Evolutionary conservation across 2,113 vertebrate genomes (phyloP).

Genomic region (Lepus americanus): DNA sequence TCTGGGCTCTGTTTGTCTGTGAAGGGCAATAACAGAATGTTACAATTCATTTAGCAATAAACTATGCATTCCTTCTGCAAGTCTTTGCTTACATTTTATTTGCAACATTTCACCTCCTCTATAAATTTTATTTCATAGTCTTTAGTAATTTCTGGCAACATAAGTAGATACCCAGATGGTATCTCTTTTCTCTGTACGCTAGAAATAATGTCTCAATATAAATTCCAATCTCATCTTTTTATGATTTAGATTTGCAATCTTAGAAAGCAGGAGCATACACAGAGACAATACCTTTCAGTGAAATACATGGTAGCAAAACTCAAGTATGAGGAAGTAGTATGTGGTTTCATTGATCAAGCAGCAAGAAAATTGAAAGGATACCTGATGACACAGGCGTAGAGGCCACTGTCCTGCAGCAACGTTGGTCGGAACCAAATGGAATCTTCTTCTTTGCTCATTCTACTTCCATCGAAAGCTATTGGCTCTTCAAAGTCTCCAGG

Average conservation of each 20-base stretch:
- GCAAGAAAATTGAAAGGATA: constrained; percentile 85
- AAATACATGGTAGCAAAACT: not conserved
- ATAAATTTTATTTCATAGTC: constrained; percentile 80
- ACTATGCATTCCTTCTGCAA: constrained; percentile 73
- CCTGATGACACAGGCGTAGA: constrained; percentile 99
- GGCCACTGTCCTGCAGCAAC: constrained; percentile 95
- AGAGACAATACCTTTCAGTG: constrained; percentile 59
- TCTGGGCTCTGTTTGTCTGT: constrained; percentile 62
- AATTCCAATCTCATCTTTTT: constrained; percentile 72
- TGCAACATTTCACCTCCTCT: constrained; percentile 77
- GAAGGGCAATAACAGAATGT: constrained; percentile 76
- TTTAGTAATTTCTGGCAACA: constrained; percentile 79
- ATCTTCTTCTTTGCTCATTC: constrained; percentile 99
- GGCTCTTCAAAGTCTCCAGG: constrained; percentile 99
- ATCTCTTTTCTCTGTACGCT: constrained; percentile 75
- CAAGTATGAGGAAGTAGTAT: constrained; percentile 31
- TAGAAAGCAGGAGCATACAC: constrained; percentile 65
- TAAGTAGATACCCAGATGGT: constrained; percentile 78
- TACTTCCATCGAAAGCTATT: constrained; percentile 97
- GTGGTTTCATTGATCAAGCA: constrained; percentile 47
- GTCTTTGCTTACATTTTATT: constrained; percentile 75
- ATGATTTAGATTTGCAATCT: constrained; percentile 72
- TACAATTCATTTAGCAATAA: constrained; percentile 81
- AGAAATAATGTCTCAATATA: constrained; percentile 76
- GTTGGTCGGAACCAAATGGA: constrained; percentile 99